Conservation (phyloP, 2,113 vertebrate species). For the Ceuthmochares aereus region DNA sequence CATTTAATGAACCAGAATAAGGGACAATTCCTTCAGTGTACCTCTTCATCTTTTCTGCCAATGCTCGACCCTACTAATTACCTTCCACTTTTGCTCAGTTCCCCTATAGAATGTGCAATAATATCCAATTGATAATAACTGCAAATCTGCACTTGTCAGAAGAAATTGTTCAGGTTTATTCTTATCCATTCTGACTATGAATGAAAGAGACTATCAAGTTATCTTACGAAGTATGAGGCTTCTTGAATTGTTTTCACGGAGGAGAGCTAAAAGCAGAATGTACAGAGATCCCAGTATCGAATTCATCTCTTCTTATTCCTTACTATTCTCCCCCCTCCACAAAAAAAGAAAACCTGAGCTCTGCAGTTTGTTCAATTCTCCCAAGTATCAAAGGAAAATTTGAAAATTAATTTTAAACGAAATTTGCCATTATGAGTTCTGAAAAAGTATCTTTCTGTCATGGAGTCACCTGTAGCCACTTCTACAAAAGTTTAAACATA, state of each 20-base stretch:
- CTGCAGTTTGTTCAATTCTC: background rate
- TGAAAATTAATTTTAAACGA: background rate
- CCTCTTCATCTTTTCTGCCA: background rate
- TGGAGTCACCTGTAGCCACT: background rate
- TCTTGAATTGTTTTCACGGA: background rate
- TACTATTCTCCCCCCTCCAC: accelerated
- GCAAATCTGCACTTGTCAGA: background rate
- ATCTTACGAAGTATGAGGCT: background rate
- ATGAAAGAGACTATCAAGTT: background rate
- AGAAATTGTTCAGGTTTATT: background rate
- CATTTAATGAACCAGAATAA: background rate
- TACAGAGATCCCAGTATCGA: background rate
- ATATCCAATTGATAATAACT: background rate
- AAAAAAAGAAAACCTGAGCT: background rate
- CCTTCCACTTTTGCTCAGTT: background rate
- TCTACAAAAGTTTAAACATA: background rate
- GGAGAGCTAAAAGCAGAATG: background rate
- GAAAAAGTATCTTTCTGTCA: background rate
- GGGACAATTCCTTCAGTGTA: background rate
- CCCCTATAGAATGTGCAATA: background rate
- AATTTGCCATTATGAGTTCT: background rate
- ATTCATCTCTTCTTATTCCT: background rate
- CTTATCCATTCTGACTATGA: background rate
- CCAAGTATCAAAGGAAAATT: background rate
- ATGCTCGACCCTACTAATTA: background rate